These are phyloP conservation scores for Henicopernis longicauda DNA, from an alignment of 2,113 vertebrate genomes.

Conservation along the genomic window DNA sequence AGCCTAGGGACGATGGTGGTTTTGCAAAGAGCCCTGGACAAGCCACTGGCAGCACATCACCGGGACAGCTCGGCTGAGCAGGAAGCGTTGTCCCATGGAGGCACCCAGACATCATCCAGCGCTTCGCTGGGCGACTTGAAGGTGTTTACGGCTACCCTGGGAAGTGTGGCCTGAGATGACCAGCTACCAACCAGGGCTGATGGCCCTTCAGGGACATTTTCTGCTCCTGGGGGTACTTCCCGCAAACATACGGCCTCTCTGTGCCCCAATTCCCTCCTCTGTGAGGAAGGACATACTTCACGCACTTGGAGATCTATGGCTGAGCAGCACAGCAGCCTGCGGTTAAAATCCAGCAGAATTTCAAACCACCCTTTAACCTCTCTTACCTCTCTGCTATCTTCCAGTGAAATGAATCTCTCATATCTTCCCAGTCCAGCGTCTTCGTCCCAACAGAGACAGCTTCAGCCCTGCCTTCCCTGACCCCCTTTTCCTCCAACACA, in stretches of 20 bases:
- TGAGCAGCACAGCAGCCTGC: accelerated
- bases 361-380: not conserved
- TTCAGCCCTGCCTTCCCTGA: not conserved
- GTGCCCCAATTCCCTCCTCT: not conserved
- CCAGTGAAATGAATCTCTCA: not conserved
- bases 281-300: not conserved
- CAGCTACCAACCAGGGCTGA: not conserved
- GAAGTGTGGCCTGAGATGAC: accelerated
- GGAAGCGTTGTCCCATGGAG: accelerated
- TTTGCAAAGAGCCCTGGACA: not conserved
- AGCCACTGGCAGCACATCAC: not conserved
- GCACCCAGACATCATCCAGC: not conserved
- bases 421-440: not conserved
- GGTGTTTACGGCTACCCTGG: not conserved
- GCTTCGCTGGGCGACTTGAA: not conserved
- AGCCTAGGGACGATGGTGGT: accelerated
- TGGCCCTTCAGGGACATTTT: not conserved
- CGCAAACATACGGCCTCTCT: not conserved
- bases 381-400: not conserved
- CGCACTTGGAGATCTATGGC: accelerated
- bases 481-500: not conserved
- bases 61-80: not conserved
- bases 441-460: not conserved
- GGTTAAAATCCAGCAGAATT: not conserved
- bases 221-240: not conserved